Percentiles rank a stretch among this genome's conserved stretches.
Conservation (phyloP, 2,797 vertebrate genomes). For the Aotus griseimembra region DNA sequence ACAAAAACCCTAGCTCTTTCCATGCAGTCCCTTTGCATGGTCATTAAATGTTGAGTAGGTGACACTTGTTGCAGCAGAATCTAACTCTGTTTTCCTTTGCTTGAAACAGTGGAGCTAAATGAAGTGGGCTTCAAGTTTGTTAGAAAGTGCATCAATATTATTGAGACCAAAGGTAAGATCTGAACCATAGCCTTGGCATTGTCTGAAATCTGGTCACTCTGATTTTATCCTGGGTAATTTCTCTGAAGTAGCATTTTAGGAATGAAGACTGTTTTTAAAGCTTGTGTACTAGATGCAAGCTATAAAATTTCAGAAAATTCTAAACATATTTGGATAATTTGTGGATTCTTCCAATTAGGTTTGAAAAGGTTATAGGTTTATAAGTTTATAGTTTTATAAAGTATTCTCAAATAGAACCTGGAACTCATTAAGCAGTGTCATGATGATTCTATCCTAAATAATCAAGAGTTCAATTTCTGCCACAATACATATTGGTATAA, state of each 20-base stretch:
- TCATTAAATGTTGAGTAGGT: neutral
- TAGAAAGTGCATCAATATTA: slow-evolving; percentile 94
- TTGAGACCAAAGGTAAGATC: slow-evolving; percentile 94
- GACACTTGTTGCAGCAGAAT: neutral
- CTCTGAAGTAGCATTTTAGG: neutral
- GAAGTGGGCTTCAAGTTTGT: slow-evolving; percentile 98
- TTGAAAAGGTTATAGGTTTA: no score
- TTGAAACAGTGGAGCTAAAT: slow-evolving; percentile 94
- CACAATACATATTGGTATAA: neutral
- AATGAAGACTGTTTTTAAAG: neutral
- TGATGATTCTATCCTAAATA: neutral
- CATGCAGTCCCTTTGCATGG: neutral
- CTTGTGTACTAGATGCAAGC: neutral
- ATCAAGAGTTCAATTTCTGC: slow-evolving; percentile 29
- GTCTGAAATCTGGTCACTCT: neutral
- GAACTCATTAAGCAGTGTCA: neutral
- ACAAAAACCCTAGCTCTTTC: neutral
- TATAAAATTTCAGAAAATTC: slow-evolving; percentile 35
- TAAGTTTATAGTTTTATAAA: neutral
- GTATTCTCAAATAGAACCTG: neutral
- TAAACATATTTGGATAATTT: slow-evolving; percentile 26
- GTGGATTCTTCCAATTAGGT: neutral
- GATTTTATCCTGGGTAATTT: neutral
- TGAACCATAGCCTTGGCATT: neutral
- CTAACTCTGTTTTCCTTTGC: slow-evolving; percentile 67